Evolutionary conservation across 2,797 vertebrate genomes (phyloP).

Genomic region (Steatocranus sp.): DNA sequence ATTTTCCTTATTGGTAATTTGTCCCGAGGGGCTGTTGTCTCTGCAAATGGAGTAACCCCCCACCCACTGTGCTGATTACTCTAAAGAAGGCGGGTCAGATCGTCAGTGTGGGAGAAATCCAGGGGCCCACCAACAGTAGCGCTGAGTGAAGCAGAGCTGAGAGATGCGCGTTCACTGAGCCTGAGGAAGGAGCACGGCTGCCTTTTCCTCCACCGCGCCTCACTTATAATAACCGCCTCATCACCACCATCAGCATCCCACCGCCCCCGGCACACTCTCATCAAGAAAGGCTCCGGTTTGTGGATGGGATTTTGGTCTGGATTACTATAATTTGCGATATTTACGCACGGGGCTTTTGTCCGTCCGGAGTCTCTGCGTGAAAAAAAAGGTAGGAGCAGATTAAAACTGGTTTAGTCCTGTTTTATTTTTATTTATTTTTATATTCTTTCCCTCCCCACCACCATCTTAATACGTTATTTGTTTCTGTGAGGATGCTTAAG

Average conservation of each 20-base stretch:
- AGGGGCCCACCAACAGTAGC: constrained; percentile 73
- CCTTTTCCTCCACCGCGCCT: constrained; percentile 42
- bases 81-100: constrained; percentile 80
- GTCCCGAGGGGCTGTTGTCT: constrained; percentile 18
- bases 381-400: constrained; percentile 52
- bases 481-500: background rate
- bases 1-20: constrained; percentile 29
- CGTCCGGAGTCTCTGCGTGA: constrained; percentile 7
- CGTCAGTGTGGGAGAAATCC: constrained; percentile 77
- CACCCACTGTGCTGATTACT: background rate
- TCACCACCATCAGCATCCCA: constrained; percentile 40
- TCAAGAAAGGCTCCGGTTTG: background rate
- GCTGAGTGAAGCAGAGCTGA: constrained; percentile 78
- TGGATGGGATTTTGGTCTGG: constrained; percentile 38
- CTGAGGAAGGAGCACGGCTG: constrained; percentile 44
- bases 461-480: background rate
- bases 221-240: constrained; percentile 47
- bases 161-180: constrained; percentile 64
- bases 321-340: constrained; percentile 37
- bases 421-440: background rate
- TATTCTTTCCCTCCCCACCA: background rate
- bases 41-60: background rate
- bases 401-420: background rate
- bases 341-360: background rate
- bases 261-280: background rate